Conservation (phyloP, 1,140 invertebrate genomes). For the Macrosteles quadrilineatus region DNA sequence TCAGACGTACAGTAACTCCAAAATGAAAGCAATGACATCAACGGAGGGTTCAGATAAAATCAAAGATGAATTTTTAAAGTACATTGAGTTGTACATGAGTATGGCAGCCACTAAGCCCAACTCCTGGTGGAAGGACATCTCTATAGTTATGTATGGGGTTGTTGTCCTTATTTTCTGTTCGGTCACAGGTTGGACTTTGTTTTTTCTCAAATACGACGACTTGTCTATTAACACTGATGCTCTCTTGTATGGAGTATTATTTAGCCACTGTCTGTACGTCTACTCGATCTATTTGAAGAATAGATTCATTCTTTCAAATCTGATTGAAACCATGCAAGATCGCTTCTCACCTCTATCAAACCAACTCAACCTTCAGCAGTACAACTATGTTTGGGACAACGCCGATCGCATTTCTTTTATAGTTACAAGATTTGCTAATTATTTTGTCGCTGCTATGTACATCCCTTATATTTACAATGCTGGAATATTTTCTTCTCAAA, state of each 20-base stretch:
- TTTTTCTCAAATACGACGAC: slow-evolving; percentile 11
- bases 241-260: neutral
- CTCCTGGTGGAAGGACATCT: no score
- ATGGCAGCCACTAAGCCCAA: no score
- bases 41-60: no score
- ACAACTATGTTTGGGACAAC: neutral
- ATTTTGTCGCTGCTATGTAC: neutral
- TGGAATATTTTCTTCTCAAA: neutral
- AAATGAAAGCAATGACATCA: no score
- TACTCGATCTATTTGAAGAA: neutral
- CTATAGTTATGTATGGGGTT: no score
- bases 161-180: neutral
- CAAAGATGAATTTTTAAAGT: no score
- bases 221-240: neutral
- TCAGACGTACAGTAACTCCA: no score
- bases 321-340: neutral
- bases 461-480: neutral
- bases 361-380: neutral
- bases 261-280: slow-evolving; percentile 1
- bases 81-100: no score
- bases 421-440: neutral
- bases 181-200: neutral
- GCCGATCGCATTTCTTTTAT: neutral
- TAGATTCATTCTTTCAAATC: neutral
- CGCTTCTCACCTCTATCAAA: neutral